phyloP scores from a whole-genome alignment of 2,888 invertebrate genomes.

The Caenorhabditis wallacei region DNA sequence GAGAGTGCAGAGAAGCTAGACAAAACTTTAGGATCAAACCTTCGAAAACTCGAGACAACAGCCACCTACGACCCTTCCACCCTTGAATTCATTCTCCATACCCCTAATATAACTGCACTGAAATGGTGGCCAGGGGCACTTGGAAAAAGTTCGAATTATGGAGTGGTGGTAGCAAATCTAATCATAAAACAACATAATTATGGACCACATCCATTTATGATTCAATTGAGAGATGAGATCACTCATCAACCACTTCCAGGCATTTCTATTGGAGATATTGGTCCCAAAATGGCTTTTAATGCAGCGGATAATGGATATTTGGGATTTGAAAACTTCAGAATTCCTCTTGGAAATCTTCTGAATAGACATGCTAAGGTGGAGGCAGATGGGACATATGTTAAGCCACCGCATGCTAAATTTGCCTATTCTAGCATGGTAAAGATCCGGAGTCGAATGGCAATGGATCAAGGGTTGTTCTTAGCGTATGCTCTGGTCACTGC shows the following conservation, averaged over 20 bases:
- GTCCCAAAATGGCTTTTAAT: constrained; percentile 94
- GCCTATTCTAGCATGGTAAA: constrained; percentile 94
- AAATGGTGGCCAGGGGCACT: constrained; percentile 83
- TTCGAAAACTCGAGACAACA: constrained; percentile 94
- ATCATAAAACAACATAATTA: constrained; percentile 90
- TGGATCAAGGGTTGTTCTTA: constrained; percentile 87
- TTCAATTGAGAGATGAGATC: constrained; percentile 92
- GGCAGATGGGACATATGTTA: constrained; percentile 90
- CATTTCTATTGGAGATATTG: constrained; percentile 95
- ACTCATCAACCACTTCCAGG: constrained; percentile 90
- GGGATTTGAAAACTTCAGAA: constrained; percentile 91
- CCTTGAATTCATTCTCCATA: constrained; percentile 92
- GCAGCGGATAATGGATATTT: constrained; percentile 94
- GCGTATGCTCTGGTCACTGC: constrained; percentile 93
- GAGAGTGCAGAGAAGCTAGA: too few species aligned
- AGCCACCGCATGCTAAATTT: constrained; percentile 90
- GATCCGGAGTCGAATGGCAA: constrained; percentile 69
- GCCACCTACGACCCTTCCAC: constrained; percentile 91
- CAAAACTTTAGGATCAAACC: constrained; percentile 87
- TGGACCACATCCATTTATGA: constrained; percentile 95
- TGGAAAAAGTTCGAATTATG: constrained; percentile 91
- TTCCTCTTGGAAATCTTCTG: constrained; percentile 92
- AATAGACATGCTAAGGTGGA: constrained; percentile 90
- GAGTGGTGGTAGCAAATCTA: constrained; percentile 93
- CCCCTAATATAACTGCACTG: constrained; percentile 91